Base-by-base conservation (phyloP, 2,113 vertebrate genomes). In the Chauna torquata region DNA sequence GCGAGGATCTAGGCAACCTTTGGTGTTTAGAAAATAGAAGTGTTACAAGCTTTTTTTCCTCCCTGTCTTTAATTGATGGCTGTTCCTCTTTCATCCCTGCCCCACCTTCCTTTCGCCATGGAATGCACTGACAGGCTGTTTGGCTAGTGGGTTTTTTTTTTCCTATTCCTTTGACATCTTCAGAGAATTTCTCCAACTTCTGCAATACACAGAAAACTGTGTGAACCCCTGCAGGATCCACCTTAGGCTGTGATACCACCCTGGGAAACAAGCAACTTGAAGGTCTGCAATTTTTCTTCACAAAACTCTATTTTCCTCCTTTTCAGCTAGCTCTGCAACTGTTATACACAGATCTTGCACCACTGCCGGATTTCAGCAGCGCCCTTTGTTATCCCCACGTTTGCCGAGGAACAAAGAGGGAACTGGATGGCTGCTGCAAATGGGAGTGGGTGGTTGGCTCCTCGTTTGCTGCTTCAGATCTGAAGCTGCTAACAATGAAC, bases 401-500 rank as follows among this genome's bases (percentile, higher is more conserved):
- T 84, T 84, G 52, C 80, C 14, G 2, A 28, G 1, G 8, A 72
- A 86, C 79, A 86, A 88, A 95, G 92, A 58, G 68, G 86, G 86
- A 77, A 44, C 58, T 62, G 84, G 86, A 89, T 91, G 92, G 78
- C 77, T 95, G 76, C 91, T 77, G 86, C 81, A 70, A 25, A 82
- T 14, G 72, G 82, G 86, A 90, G 54, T 42, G 84, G 62, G 95
- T 87, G 38, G 38, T 4, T 91, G 91, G 91, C 82, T 94, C 81
- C 54, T 62, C 45, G 8, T 45, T 44, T 58, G 0, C 89, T 7
- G 66, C 83, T 69, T 89, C 83, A 95, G 81, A 95, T 92, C 81
- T 90, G 93, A 82, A 71, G 75, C 87, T n/a, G 25, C 91, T 92
- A 94, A 96, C 95, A 97, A 93, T 96, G 93, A 84, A 95, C 91